Evolutionary conservation across 2,113 vertebrate genomes (phyloP), one percentile per base, ranked within the genome.

Genomic region (Gambusia affinis): DNA sequence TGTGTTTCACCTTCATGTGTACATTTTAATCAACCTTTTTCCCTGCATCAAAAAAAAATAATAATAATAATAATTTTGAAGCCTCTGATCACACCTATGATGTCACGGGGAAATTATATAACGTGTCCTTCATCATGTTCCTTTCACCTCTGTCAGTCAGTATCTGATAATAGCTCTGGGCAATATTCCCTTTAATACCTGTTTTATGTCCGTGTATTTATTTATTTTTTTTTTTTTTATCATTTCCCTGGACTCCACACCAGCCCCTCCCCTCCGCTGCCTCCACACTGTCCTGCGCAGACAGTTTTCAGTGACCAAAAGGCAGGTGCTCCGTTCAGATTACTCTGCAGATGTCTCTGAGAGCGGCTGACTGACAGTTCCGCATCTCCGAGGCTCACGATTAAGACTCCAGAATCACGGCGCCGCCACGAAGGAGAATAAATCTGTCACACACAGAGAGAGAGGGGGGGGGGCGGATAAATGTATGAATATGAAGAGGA

Each of bases 121-220:
- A 81, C 60, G 61, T 33, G 83, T 75, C 87, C 81, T 89, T 82
- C 73, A 80, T 24, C 75, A 62, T 78, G 67, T 81, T 70, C 67
- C 75, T 81, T 72, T 90, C 81, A 85, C 79, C 73, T 86, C 71
- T 75, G 77, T 90, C 77, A 81, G 84, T 80, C 86, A 28, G 67
- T 82, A 83, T 85, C 68, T 84, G 81, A 89, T 79, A 75, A 76
- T 80, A 82, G 85, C 85, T 91, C 80, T 81, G 72, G 75, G 85
- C 79, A 75, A 83, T 81, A 84, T 83, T 87, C 30, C 12, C 47
- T 85, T 86, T 86, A 89, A 85, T 88, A 83, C 73, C 84, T 80
- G 72, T 80, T 78, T 84, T 70, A 79, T 80, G 79, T 80, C 78
- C 71, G 64, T 81, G 67, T 37, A 44, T 67, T 61, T 74, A n/a